Evolutionary conservation across 2,113 vertebrate genomes (phyloP), one percentile per base, ranked within the genome.

Genomic region (Pandion haliaetus): DNA sequence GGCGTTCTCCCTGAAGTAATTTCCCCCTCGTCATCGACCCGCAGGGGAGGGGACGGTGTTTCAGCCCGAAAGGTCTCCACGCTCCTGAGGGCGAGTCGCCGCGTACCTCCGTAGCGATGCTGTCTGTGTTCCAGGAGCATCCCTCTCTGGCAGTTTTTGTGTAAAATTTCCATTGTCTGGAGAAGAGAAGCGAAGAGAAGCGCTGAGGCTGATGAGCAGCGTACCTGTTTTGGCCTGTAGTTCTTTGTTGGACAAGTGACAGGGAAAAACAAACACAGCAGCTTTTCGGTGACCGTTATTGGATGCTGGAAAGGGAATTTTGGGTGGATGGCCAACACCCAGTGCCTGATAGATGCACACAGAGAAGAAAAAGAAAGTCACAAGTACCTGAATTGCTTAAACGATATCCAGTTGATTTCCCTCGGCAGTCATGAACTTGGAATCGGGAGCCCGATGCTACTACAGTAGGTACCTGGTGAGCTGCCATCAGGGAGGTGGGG

Each of bases 361-460:
- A 17, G 44, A 70, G 19, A 25, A 58, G 25, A 47, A 57, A 42
- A 47, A 44, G 12, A 34, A 78, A 40, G 49, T 40, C n/a, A 3
- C 16, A 21, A 50, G 40, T 44, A 52, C 40, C 14, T 69, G 34
- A 44, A 20, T 14, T 55, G 29, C 36, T 19, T 29, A 23, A 38
- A 42, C 31, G 16, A 5, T 66, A 12, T 31, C 24, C 26, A 5
- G 5, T 2, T 57, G 23, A 10, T 73, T 81, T 83, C 59, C 40
- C 31, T 18, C 40, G 59, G 47, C 16, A 57, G 34, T 6, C 36
- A 28, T 50, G 67, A 49, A 40, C 11, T 6, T 31, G 52, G 15
- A 17, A 31, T 54, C 42, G 14, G 65, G n/a, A 86, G n/a, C 44
- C 19, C 0, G 0, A 9, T n/a, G 36, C 26, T 47, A 1, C 1